A percentile compares a stretch with the other conserved stretches of the same genome.
Conservation (phyloP, 2,113 vertebrate species). For the Leucopsar rothschildi region DNA sequence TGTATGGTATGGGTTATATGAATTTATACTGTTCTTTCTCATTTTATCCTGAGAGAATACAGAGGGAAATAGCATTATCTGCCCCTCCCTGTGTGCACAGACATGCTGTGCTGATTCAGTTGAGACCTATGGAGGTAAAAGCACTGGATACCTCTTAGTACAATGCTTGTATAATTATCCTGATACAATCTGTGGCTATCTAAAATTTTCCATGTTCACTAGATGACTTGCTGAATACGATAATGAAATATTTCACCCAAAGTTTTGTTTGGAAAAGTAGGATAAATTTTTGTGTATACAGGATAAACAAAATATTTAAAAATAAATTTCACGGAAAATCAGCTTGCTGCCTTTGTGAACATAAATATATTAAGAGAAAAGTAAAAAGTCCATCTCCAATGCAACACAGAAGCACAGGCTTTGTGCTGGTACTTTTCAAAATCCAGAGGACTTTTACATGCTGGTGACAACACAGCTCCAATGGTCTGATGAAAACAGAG, state of each 20-base stretch:
- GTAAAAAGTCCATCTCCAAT: neutral
- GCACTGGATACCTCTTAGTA: neutral
- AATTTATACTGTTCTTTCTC: neutral
- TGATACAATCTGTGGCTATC: constrained; percentile 14
- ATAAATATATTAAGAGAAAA: constrained; percentile 20
- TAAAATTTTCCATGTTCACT: constrained; percentile 36
- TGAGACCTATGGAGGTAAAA: neutral
- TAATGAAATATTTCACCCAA: constrained; percentile 51
- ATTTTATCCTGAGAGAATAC: neutral
- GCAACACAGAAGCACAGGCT: constrained; percentile 11
- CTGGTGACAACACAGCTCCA: neutral
- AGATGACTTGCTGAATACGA: constrained; percentile 21
- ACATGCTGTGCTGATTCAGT: neutral
- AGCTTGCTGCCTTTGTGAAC: constrained; percentile 41
- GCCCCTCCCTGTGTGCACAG: neutral
- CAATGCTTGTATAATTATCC: neutral
- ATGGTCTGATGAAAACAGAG: neutral
- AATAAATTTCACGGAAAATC: constrained; percentile 46
- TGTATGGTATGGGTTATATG: neutral
- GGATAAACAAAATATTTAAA: constrained; percentile 49
- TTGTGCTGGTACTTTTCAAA: neutral
- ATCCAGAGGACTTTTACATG: neutral
- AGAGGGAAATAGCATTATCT: neutral
- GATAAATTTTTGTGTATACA: constrained; percentile 38
- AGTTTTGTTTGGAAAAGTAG: constrained; percentile 52